Percentiles rank a stretch among this genome's conserved stretches.
These are phyloP conservation scores for Melieria omissa DNA, from an alignment of 2,888 invertebrate species.

Conservation along the genomic window DNA sequence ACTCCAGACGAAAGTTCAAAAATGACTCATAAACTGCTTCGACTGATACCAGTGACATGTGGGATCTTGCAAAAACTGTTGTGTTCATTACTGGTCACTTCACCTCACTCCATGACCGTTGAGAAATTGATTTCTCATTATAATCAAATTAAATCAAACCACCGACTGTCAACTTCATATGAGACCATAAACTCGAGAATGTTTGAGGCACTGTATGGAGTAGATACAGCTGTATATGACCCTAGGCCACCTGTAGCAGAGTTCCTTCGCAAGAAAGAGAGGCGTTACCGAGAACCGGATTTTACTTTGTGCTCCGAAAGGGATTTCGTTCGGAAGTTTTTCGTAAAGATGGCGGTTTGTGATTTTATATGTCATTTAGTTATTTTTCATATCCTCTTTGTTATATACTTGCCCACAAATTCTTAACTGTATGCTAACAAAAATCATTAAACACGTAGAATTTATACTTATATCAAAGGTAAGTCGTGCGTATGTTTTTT, in stretches of 20 bases:
- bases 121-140: conserved; percentile 8
- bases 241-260: conserved; percentile 2
- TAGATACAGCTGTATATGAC: conserved; percentile 4
- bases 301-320: not conserved
- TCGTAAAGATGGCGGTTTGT: not conserved
- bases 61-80: conserved; percentile 3
- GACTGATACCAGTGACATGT: conserved; percentile 11
- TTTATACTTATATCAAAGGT: too few species aligned
- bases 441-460: too few species aligned
- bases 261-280: conserved; percentile 6
- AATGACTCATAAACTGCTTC: conserved; percentile 5
- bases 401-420: too few species aligned
- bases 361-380: too few species aligned
- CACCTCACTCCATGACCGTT: conserved; percentile 6
- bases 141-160: conserved; percentile 7
- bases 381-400: too few species aligned
- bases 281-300: conserved; percentile 7
- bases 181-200: conserved; percentile 9
- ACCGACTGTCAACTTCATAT: conserved; percentile 4
- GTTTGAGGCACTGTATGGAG: conserved; percentile 1
- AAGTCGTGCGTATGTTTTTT: too few species aligned
- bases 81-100: conserved; percentile 5
- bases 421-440: too few species aligned
- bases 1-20: conserved; percentile 4
- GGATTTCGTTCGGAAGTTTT: conserved; percentile 9